A percentile compares a stretch with the other conserved stretches of the same genome.
These are phyloP conservation scores for Dorcus hopei DNA, from an alignment of 2,888 invertebrate species.

Conservation along the genomic window DNA sequence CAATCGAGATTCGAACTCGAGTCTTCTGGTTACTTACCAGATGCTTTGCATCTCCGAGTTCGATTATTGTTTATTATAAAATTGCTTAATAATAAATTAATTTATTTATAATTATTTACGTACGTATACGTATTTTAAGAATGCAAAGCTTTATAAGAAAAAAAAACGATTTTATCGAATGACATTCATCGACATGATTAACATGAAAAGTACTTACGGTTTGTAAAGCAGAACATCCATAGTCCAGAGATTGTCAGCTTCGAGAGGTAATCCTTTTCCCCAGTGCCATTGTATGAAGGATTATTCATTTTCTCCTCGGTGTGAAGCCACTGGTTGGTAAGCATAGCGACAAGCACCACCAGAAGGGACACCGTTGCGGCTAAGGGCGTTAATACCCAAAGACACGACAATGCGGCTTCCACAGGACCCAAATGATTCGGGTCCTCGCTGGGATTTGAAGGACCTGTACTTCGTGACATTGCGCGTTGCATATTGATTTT, in stretches of 20 bases:
- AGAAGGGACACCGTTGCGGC: conserved; percentile 70
- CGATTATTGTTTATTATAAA: no score
- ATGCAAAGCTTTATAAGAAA: no score
- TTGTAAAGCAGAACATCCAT: conserved; percentile 76
- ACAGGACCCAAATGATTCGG: conserved; percentile 44
- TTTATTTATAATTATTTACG: no score
- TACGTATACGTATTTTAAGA: no score
- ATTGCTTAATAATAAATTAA: no score
- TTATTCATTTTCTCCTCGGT: conserved; percentile 83
- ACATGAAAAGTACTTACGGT: conserved; percentile 60
- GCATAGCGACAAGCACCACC: conserved; percentile 69
- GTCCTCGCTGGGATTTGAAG: conserved; percentile 32
- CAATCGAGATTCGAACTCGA: no score
- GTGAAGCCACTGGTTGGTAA: conserved; percentile 82
- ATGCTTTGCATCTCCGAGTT: no score
- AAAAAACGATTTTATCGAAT: no score
- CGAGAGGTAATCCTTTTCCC: conserved; percentile 65
- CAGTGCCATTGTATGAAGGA: conserved; percentile 73
- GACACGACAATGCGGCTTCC: conserved; percentile 60
- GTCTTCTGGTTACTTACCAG: no score
- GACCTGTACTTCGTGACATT: conserved; percentile 33
- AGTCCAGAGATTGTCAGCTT: conserved; percentile 78
- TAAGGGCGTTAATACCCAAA: conserved; percentile 62
- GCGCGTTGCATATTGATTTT: conserved; percentile 37
- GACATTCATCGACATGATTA: background rate